Evolutionary conservation across 2,797 vertebrate species (phyloP).

Genomic region (Gymnopithys bicolor): DNA sequence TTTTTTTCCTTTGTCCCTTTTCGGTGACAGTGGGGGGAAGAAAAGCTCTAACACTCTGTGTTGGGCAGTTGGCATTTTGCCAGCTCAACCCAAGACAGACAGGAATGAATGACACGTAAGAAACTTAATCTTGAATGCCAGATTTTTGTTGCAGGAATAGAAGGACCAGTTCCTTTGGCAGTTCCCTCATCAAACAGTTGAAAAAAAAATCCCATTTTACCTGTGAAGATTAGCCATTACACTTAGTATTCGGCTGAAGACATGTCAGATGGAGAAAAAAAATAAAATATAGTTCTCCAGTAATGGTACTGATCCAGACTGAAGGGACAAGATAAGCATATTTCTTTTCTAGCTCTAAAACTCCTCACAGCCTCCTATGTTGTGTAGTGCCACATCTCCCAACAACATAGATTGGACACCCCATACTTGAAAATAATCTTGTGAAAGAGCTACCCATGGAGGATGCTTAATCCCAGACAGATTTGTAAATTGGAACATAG

Average conservation of each 20-base stretch:
- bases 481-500: neutral
- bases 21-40: too few relatives aligned
- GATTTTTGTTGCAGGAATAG: neutral
- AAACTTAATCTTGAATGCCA: neutral
- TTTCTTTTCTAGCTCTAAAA: neutral
- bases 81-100: too few relatives aligned
- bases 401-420: neutral
- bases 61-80: too few relatives aligned
- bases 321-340: neutral
- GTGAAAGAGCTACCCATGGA: neutral
- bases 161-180: neutral
- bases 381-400: neutral
- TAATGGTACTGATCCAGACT: neutral
- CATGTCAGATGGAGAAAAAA: neutral
- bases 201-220: neutral
- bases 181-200: neutral
- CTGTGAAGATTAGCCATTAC: neutral
- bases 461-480: neutral
- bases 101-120: neutral
- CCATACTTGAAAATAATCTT: neutral
- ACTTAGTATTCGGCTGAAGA: neutral
- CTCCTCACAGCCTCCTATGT: neutral
- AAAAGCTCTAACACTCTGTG: too few relatives aligned
- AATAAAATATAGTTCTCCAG: neutral
- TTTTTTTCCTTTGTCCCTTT: too few relatives aligned